These are phyloP conservation scores for Bryconaethiops microstoma DNA, from an alignment of 2,797 vertebrate species.

Conservation along the genomic window DNA sequence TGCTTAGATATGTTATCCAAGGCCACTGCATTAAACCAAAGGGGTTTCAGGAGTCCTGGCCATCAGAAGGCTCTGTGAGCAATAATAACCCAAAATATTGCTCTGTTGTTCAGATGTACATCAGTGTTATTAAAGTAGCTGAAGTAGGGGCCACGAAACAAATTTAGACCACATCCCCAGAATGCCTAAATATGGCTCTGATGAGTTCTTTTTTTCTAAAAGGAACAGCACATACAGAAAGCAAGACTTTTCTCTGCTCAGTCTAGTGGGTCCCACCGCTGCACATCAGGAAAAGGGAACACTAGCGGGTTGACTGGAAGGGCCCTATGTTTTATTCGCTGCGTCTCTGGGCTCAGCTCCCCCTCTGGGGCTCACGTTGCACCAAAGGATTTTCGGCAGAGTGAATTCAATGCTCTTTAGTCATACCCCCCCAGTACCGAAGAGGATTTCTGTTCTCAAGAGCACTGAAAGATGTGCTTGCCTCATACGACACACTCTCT, in stretches of 20 bases:
- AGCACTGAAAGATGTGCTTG: slow-evolving; percentile 14
- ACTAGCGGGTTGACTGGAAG: slow-evolving; percentile 24
- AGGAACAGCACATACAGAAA: slow-evolving; percentile 29
- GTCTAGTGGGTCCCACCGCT: slow-evolving; percentile 22
- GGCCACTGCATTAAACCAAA: not conserved
- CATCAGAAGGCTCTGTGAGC: not conserved
- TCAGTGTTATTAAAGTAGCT: too few relatives aligned
- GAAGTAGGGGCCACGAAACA: not conserved
- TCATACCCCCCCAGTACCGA: slow-evolving; percentile 32
- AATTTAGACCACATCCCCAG: not conserved
- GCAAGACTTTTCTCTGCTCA: not conserved
- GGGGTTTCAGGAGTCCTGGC: not conserved
- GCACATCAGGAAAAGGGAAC: slow-evolving; percentile 39
- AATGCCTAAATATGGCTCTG: not conserved
- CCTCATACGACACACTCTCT: slow-evolving; percentile 23
- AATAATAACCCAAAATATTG: not conserved
- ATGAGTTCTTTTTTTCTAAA: slow-evolving; percentile 16
- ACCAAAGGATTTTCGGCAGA: slow-evolving; percentile 46
- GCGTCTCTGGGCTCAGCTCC: slow-evolving; percentile 36
- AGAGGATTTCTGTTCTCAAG: slow-evolving; percentile 39
- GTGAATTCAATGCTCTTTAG: slow-evolving; percentile 45
- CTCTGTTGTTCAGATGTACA: too few relatives aligned
- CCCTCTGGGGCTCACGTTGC: slow-evolving; percentile 37
- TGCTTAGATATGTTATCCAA: slow-evolving; percentile 28
- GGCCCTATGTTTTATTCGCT: slow-evolving; percentile 17